Conservation (phyloP, 2,888 invertebrate species). For the Pseudeuparius sepicola region DNA sequence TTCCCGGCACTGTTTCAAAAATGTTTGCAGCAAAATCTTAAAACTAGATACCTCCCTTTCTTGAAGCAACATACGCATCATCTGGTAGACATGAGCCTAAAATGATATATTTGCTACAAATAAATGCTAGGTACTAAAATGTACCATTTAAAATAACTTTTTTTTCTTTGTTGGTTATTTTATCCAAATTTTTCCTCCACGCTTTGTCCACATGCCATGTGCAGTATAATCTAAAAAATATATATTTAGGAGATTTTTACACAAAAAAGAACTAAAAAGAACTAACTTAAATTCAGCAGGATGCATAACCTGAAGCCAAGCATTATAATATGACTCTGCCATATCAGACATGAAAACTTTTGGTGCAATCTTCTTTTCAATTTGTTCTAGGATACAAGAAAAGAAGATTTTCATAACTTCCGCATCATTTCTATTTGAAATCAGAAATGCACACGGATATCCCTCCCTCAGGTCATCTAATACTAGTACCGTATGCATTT, state of each 20-base stretch:
- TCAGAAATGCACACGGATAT: slow-evolving; percentile 22
- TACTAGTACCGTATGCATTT: slow-evolving; percentile 20
- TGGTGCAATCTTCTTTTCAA: slow-evolving; percentile 8
- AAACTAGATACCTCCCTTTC: too few species aligned
- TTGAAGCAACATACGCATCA: too few species aligned
- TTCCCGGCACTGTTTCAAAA: too few species aligned
- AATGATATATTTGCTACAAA: too few species aligned
- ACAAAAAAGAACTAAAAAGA: neutral
- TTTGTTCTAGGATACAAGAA: too few species aligned
- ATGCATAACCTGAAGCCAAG: slow-evolving; percentile 17
- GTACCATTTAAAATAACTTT: too few species aligned
- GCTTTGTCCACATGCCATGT: too few species aligned
- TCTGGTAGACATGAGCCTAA: too few species aligned
- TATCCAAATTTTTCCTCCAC: slow-evolving; percentile 2
- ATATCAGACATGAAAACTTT: slow-evolving; percentile 21
- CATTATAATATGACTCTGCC: slow-evolving; percentile 17
- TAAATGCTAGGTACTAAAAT: too few species aligned
- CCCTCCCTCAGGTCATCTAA: slow-evolving; percentile 22
- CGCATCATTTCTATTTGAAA: slow-evolving; percentile 16
- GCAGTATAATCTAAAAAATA: neutral
- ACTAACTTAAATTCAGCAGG: slow-evolving; percentile 2
- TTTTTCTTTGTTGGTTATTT: slow-evolving; percentile 1
- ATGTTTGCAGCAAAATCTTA: too few species aligned
- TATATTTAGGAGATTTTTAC: neutral
- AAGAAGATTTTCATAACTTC: slow-evolving; percentile 12